A percentile compares a stretch with the other conserved stretches of the same genome.
These are phyloP conservation scores for Drosophila pallidifrons DNA, from an alignment of 1,140 invertebrate genomes.

Conservation along the genomic window DNA sequence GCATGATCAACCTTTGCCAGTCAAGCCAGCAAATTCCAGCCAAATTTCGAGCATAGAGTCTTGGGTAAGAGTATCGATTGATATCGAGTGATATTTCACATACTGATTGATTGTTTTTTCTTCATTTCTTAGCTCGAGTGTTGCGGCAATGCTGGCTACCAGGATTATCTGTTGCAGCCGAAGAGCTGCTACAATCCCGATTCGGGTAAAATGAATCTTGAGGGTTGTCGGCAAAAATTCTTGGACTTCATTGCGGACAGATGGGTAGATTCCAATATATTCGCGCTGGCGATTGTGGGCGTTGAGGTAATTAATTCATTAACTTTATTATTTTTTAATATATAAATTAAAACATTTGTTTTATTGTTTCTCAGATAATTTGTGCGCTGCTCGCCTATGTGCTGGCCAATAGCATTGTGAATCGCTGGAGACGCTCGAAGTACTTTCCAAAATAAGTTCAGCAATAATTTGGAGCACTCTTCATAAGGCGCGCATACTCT, in stretches of 20 bases:
- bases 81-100: neutral
- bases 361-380: constrained; percentile 56
- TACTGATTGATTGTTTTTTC: neutral
- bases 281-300: constrained; percentile 59
- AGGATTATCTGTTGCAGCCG: constrained; percentile 85
- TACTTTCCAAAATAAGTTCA: constrained; percentile 73
- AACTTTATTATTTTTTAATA: too few species aligned
- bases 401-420: constrained; percentile 79
- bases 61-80: constrained; percentile 60
- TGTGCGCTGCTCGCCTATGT: constrained; percentile 74
- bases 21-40: constrained; percentile 76
- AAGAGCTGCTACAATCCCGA: constrained; percentile 84
- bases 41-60: constrained; percentile 73
- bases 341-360: neutral
- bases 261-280: constrained; percentile 69
- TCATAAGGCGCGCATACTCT: constrained; percentile 55
- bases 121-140: constrained; percentile 86
- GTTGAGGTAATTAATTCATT: constrained; percentile 56
- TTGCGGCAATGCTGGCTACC: constrained; percentile 86
- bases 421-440: constrained; percentile 82
- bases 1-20: constrained; percentile 70
- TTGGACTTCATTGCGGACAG: constrained; percentile 67
- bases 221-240: constrained; percentile 84
- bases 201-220: constrained; percentile 68
- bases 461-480: constrained; percentile 16